Conservation (phyloP, 2,888 invertebrate genomes). For the Lacanobia wlatinum region DNA sequence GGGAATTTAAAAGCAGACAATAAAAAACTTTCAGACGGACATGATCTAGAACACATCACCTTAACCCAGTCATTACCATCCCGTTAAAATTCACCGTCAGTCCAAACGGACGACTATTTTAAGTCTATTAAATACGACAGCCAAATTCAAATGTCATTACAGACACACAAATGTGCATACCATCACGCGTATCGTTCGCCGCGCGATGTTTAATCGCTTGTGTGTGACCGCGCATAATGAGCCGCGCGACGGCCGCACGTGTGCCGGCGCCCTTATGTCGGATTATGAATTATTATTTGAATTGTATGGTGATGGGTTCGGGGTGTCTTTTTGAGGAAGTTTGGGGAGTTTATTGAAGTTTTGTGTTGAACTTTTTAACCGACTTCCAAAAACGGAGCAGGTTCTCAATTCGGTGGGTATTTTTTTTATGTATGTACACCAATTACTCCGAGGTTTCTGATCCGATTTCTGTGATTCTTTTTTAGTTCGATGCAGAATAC, state of each 20-base stretch:
- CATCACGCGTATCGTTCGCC: constrained; percentile 68
- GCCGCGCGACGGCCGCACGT: constrained; percentile 63
- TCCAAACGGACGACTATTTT: constrained; percentile 63
- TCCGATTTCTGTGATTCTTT: no score
- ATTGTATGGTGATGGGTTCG: constrained; percentile 22
- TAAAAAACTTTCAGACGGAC: background rate
- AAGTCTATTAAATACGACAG: constrained; percentile 65
- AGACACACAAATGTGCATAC: constrained; percentile 65
- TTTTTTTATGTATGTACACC: no score
- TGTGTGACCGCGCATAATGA: constrained; percentile 86
- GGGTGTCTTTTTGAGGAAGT: constrained; percentile 1
- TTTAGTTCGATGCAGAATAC: no score
- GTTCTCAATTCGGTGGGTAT: no score
- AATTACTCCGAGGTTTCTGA: no score
- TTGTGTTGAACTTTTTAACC: background rate
- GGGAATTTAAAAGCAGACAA: background rate
- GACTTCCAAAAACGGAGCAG: no score
- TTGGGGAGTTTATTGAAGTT: background rate
- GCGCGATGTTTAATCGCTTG: constrained; percentile 75
- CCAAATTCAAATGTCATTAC: constrained; percentile 71
- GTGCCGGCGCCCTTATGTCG: constrained; percentile 75
- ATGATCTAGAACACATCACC: background rate
- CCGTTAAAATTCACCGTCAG: constrained; percentile 58
- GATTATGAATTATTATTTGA: constrained; percentile 70
- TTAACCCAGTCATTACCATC: constrained; percentile 35